Evolutionary conservation across 2,797 vertebrate genomes (phyloP), one percentile per base, ranked within the genome.

Genomic region (Acanthis flammea): DNA sequence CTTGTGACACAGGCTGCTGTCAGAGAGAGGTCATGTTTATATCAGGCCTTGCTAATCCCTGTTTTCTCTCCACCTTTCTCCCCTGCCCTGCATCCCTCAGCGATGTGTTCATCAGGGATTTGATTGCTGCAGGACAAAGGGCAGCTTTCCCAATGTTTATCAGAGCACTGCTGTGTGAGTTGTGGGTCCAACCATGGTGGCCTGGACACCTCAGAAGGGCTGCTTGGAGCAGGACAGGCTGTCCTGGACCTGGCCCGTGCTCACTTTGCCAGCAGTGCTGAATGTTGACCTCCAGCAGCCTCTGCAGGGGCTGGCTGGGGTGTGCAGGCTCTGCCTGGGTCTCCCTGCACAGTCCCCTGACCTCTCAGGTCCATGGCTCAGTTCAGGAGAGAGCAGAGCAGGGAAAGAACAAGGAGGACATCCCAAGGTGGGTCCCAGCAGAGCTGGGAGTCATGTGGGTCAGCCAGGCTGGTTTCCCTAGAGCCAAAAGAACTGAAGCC

Each of bases 321-420:
- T 18, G 14, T 0, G 0, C 30, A 48, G 39, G 11, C 35, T 76
- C 86, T 73, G 37, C 60, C 51, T 0, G 0, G 2, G 2, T 60
- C 61, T 66, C 10, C 37, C n/a, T 31, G 68, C 28, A 37, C 15
- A 42, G 44, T 22, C 16, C 13, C 72, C 35, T 45, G 23, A 23
- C 8, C 53, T 25, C 73, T 73, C 44, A 63, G 21, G 27, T 27
- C 21, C 37, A 9, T 1, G 1, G 50, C 5, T 89, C 23, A 17
- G 57, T 37, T 77, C 39, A 51, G 67, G 23, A 72, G 70, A 30
- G 25, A 65, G 41, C 41, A 72, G 62, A 75, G 24, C 19, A 81
- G 21, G 50, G 18, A 31, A 7, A 8, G 55, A 50, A 35, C 2
- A 3, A 54, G 39, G 33, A n/a, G 21, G 4, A 25, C 41, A 55